Percentiles rank a stretch among this genome's conserved stretches.
Evolutionary conservation across 1,140 invertebrate genomes (phyloP).

Genomic region (Colletes gigas): DNA sequence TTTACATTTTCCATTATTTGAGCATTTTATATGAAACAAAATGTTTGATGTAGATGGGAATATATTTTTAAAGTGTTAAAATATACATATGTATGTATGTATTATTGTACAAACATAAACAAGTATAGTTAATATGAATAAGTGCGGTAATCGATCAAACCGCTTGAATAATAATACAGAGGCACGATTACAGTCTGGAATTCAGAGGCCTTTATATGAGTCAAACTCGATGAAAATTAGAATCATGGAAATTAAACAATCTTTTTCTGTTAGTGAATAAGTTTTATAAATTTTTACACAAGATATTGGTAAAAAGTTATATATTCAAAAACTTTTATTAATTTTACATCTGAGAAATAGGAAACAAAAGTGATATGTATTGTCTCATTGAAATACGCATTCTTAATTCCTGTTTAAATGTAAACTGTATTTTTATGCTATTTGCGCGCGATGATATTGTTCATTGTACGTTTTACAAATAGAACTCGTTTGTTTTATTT

Average conservation of each 20-base stretch:
- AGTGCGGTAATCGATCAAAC: slow-evolving; percentile 32
- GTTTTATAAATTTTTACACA: slow-evolving; percentile 41
- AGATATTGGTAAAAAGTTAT: slow-evolving; percentile 5
- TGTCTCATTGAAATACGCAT: slow-evolving; percentile 21
- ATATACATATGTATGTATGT: slow-evolving; percentile 39
- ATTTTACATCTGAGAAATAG: slow-evolving; percentile 30
- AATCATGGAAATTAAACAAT: slow-evolving; percentile 18
- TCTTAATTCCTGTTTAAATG: slow-evolving; percentile 17
- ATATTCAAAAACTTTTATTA: slow-evolving; percentile 10
- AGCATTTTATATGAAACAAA: slow-evolving; percentile 60
- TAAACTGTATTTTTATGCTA: slow-evolving; percentile 38
- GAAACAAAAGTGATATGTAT: slow-evolving; percentile 32
- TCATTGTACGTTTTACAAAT: slow-evolving; percentile 21
- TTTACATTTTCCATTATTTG: slow-evolving; percentile 64
- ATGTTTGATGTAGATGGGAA: slow-evolving; percentile 49
- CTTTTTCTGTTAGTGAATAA: slow-evolving; percentile 19
- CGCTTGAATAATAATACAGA: slow-evolving; percentile 30
- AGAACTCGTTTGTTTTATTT: slow-evolving; percentile 1
- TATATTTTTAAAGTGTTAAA: slow-evolving; percentile 64
- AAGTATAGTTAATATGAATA: slow-evolving; percentile 54
- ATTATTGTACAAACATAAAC: slow-evolving; percentile 56
- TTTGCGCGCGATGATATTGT: slow-evolving; percentile 58
- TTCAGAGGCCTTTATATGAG: slow-evolving; percentile 56
- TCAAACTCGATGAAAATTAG: slow-evolving; percentile 32
- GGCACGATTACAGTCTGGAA: slow-evolving; percentile 50